Percentiles rank a stretch among this genome's conserved stretches.
These are phyloP conservation scores for Ceuthmochares aereus DNA, from an alignment of 2,113 vertebrate species.

Conservation along the genomic window DNA sequence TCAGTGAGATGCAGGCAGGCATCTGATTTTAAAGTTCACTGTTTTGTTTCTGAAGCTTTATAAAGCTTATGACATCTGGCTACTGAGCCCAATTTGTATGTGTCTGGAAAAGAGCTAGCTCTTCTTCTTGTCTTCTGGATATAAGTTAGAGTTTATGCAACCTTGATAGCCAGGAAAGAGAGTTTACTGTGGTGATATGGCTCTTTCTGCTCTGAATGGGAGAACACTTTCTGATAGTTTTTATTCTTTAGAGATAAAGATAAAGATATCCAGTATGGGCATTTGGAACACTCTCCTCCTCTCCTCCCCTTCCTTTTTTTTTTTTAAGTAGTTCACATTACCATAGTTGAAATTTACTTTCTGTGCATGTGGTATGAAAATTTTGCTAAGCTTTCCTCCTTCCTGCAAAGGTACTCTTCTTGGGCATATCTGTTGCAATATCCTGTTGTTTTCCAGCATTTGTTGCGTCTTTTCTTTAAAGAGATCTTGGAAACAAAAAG, in stretches of 20 bases:
- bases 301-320: no score
- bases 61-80: not conserved
- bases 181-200: not conserved
- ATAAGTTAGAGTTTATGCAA: not conserved
- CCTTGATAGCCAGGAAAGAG: not conserved
- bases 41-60: not conserved
- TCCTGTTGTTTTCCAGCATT: not conserved
- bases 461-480: not conserved
- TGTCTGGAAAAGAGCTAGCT: not conserved
- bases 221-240: not conserved
- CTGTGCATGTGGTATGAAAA: not conserved
- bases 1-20: not conserved
- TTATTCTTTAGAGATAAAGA: not conserved
- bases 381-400: not conserved
- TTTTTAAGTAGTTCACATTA: not conserved
- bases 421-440: not conserved
- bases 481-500: not conserved
- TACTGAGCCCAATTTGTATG: not conserved
- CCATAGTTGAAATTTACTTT: not conserved
- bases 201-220: not conserved
- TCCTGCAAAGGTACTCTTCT: not conserved
- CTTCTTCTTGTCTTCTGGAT: not conserved
- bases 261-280: not conserved
- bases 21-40: not conserved
- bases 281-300: not conserved